A percentile compares a stretch with the other conserved stretches of the same genome.
phyloP scores from a whole-genome alignment of 1,140 invertebrate species.

The Drosophila equinoxialis region DNA sequence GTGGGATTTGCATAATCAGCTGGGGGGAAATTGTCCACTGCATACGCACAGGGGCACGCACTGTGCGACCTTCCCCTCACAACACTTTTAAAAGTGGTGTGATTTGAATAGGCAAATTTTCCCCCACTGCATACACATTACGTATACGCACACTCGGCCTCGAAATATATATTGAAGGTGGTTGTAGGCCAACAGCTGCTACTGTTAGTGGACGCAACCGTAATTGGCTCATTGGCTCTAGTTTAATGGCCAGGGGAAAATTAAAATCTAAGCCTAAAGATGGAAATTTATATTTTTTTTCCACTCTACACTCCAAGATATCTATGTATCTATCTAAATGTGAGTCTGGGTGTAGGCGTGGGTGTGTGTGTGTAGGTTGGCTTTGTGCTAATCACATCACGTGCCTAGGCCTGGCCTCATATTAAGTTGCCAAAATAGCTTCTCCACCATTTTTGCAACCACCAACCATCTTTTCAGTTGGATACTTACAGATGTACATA shows the following conservation, averaged over 20 bases:
- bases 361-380: constrained; percentile 45
- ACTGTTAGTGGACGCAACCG: constrained; percentile 27
- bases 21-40: constrained; percentile 29
- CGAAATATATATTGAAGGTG: not conserved
- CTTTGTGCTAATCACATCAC: constrained; percentile 76
- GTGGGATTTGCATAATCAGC: constrained; percentile 49
- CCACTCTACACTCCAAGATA: constrained; percentile 23
- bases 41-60: constrained; percentile 27
- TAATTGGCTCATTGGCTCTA: constrained; percentile 54
- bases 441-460: not conserved
- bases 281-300: constrained; percentile 26
- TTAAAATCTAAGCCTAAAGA: constrained; percentile 74
- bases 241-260: constrained; percentile 69
- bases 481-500: not conserved
- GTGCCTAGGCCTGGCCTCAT: constrained; percentile 57
- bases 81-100: not conserved
- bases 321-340: not conserved
- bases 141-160: not conserved
- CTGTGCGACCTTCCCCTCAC: not conserved
- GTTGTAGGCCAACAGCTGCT: not conserved
- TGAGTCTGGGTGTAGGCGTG: not conserved
- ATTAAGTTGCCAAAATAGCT: constrained; percentile 34
- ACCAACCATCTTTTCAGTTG: constrained; percentile 5
- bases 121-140: not conserved
- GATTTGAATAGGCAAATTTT: constrained; percentile 1